Percentiles rank a stretch among this genome's conserved stretches.
These are phyloP conservation scores for Columba guinea DNA, from an alignment of 2,797 vertebrate species.

Conservation along the genomic window DNA sequence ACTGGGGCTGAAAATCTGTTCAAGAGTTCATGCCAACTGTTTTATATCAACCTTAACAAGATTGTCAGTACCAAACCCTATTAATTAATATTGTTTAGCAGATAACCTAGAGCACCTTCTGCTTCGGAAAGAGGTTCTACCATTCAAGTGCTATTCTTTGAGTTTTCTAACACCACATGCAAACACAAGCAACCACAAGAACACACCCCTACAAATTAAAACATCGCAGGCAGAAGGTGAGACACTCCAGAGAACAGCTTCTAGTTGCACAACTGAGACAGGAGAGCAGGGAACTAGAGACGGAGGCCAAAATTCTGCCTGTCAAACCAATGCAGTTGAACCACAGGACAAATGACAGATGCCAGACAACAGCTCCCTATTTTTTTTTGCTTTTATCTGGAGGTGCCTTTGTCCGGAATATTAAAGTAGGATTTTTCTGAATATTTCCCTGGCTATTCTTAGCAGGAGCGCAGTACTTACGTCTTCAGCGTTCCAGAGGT, in stretches of 20 bases:
- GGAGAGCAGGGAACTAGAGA: not conserved
- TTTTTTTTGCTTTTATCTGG: conserved; percentile 36
- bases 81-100: conserved; percentile 23
- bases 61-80: not conserved
- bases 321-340: not conserved
- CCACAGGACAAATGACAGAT: not conserved
- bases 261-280: not conserved
- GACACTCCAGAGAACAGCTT: not conserved
- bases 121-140: not conserved
- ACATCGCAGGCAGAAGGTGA: not conserved
- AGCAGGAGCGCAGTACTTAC: conserved; percentile 78
- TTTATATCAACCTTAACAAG: conserved; percentile 35
- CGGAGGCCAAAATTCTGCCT: conserved; percentile 14
- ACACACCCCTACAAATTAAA: not conserved
- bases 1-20: conserved; percentile 49
- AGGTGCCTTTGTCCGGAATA: conserved; percentile 30
- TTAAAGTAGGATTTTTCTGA: conserved; percentile 55
- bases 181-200: not conserved
- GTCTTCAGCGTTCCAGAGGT: conserved; percentile 98
- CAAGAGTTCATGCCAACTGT: conserved; percentile 26
- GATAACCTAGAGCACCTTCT: not conserved
- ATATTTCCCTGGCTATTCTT: conserved; percentile 51
- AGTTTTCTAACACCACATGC: not conserved
- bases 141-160: not conserved
- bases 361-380: conserved; percentile 29